Conservation (phyloP, 1,140 invertebrate genomes). For the Drosophila sulfurigaster region DNA sequence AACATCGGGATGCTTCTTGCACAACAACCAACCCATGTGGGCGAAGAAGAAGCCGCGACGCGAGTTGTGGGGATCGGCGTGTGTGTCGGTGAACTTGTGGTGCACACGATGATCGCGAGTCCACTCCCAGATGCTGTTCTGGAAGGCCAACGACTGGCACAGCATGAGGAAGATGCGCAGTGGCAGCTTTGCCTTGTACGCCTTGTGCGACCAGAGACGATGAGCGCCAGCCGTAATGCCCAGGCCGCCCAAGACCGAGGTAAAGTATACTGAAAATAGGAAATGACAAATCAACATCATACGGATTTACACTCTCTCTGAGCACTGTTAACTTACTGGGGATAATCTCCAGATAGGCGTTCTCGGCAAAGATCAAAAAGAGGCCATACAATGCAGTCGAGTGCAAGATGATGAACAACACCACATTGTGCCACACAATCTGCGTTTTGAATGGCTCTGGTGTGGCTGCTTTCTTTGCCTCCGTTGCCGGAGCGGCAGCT, state of each 20-base stretch:
- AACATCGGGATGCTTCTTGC: conserved; percentile 88
- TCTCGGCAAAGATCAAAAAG: conserved; percentile 87
- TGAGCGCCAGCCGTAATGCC: conserved; percentile 94
- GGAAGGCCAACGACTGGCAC: conserved; percentile 85
- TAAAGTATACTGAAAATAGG: conserved; percentile 53
- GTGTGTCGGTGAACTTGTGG: conserved; percentile 89
- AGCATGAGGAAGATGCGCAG: conserved; percentile 87
- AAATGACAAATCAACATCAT: not conserved
- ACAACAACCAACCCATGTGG: conserved; percentile 88
- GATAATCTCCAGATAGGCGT: conserved; percentile 87
- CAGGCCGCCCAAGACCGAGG: conserved; percentile 85
- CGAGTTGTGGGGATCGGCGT: conserved; percentile 89
- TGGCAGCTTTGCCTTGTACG: conserved; percentile 92
- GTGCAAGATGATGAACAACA: conserved; percentile 89
- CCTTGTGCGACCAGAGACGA: conserved; percentile 92
- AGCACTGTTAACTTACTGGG: conserved; percentile 86
- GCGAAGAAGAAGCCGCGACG: conserved; percentile 88
- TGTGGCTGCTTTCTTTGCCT: conserved; percentile 19
- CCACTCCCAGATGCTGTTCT: conserved; percentile 87
- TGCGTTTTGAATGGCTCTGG: conserved; percentile 73
- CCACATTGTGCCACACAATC: conserved; percentile 92
- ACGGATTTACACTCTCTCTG: not conserved
- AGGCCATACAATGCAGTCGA: conserved; percentile 88
- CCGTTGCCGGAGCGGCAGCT: conserved; percentile 14
- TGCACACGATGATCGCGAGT: conserved; percentile 88